A percentile compares a stretch with the other conserved stretches of the same genome.
phyloP scores from a whole-genome alignment of 2,888 invertebrate species.

The Yponomeuta malinellus region DNA sequence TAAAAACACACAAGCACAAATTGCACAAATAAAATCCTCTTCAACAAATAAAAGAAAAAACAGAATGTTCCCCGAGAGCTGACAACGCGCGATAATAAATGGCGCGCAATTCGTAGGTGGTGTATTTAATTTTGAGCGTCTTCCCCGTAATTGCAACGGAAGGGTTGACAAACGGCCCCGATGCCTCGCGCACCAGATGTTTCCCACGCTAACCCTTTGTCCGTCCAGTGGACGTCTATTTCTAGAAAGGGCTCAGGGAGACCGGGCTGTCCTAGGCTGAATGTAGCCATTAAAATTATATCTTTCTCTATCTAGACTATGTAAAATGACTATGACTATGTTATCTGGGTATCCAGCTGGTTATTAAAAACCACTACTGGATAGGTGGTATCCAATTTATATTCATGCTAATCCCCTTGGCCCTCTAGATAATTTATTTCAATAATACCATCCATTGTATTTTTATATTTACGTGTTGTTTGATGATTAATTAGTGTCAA shows the following conservation, averaged over 20 bases:
- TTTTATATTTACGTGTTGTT: no score
- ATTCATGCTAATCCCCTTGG: no score
- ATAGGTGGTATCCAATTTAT: no score
- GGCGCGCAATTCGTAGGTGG: constrained; percentile 11
- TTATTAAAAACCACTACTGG: no score
- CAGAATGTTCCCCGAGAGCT: not conserved
- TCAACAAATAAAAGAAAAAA: not conserved
- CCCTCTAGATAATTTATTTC: no score
- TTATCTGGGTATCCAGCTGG: no score
- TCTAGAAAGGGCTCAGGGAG: not conserved
- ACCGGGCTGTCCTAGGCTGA: not conserved
- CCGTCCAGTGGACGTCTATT: not conserved
- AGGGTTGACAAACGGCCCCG: constrained; percentile 46
- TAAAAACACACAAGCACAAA: no score
- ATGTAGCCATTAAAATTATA: no score
- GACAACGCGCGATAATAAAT: constrained; percentile 12
- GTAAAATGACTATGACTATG: no score
- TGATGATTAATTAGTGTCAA: no score
- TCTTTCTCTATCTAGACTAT: not conserved
- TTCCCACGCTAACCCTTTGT: constrained; percentile 30
- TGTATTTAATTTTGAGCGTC: constrained; percentile 38
- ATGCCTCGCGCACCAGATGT: constrained; percentile 31
- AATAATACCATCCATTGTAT: no score
- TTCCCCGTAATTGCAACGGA: constrained; percentile 34
- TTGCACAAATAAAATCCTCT: not conserved